phyloP scores from a whole-genome alignment of 2,888 invertebrate species.

The Pteria penguin region DNA sequence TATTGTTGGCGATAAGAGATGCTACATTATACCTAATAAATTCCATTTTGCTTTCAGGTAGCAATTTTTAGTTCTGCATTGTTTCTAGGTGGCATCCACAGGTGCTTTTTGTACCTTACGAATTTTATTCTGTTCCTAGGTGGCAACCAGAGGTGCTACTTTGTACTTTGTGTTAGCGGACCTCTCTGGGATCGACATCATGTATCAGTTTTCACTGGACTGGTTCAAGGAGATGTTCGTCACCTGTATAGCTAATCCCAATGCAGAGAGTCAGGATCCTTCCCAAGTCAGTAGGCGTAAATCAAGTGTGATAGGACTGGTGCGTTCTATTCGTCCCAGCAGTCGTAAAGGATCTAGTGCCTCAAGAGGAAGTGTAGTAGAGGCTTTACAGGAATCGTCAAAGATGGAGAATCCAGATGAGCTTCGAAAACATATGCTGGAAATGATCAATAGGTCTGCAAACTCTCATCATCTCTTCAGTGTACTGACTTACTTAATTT shows the following conservation, averaged over 20 bases:
- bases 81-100: no score
- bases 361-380: constrained; percentile 29
- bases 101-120: no score
- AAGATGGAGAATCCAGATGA: constrained; percentile 53
- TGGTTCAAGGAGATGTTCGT: constrained; percentile 79
- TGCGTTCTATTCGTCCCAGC: constrained; percentile 50
- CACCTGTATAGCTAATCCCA: constrained; percentile 68
- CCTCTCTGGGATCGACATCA: constrained; percentile 77
- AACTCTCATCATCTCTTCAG: no score
- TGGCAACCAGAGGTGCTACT: constrained; percentile 79
- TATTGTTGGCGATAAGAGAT: no score
- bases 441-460: constrained; percentile 68
- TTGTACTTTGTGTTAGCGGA: constrained; percentile 79
- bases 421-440: constrained; percentile 69
- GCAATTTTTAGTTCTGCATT: no score
- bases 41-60: no score
- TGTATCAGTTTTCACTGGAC: constrained; percentile 80
- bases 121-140: constrained; percentile 65
- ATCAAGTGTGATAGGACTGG: constrained; percentile 24
- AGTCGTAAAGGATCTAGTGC: constrained; percentile 41
- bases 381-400: constrained; percentile 8
- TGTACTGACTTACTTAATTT: no score
- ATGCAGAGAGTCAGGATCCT: background rate
- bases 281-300: constrained; percentile 15
- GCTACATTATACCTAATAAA: no score